Conservation (phyloP, 2,113 vertebrate genomes). For the Oxygymnocypris stewartii region DNA sequence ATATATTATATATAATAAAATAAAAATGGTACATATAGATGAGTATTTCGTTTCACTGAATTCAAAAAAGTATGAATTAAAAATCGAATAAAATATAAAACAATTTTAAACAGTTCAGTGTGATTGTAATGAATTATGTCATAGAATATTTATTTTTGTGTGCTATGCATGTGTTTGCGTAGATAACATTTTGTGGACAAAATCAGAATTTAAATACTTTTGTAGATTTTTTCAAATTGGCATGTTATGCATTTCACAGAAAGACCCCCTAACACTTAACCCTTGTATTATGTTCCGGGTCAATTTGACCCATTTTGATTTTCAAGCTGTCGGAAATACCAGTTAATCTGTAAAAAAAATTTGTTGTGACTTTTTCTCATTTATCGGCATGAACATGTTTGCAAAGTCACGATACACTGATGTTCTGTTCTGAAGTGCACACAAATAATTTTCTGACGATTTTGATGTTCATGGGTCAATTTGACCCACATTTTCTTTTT, state of each 20-base stretch:
- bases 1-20: background rate
- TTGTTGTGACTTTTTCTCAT: too few relatives aligned
- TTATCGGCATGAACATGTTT: too few relatives aligned
- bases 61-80: background rate
- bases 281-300: too few relatives aligned
- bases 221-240: background rate
- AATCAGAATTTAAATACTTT: too few relatives aligned
- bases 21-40: background rate
- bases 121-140: background rate
- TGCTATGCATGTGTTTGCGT: background rate
- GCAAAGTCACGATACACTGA: too few relatives aligned
- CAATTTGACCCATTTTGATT: too few relatives aligned
- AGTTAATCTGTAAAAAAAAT: too few relatives aligned
- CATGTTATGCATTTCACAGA: background rate
- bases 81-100: background rate
- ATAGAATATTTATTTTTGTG: background rate
- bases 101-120: background rate
- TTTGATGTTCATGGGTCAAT: too few relatives aligned
- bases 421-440: too few relatives aligned
- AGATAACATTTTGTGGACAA: background rate
- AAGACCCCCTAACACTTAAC: background rate
- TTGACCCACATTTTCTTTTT: too few relatives aligned
- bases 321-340: too few relatives aligned
- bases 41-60: background rate
- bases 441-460: too few relatives aligned